Conservation (phyloP, 2,797 vertebrate species). For the Chlorospingus semifuscus region DNA sequence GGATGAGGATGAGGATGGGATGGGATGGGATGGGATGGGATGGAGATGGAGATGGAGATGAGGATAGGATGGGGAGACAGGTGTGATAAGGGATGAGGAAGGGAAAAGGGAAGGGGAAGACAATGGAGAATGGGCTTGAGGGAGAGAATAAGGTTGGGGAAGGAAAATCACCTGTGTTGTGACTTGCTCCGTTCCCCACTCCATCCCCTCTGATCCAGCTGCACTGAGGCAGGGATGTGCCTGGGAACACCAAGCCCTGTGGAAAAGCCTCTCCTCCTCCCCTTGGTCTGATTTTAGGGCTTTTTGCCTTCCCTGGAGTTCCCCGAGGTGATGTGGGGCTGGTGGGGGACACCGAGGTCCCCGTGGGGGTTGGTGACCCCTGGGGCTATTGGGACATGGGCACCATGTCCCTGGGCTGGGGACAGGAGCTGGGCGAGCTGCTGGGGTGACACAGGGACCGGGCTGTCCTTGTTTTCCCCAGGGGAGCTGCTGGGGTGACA, state of each 20-base stretch:
- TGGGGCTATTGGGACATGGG: accelerated
- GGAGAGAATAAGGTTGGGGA: no score
- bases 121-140: no score
- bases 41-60: background rate
- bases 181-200: background rate
- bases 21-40: no score
- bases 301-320: background rate
- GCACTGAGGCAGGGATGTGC: accelerated
- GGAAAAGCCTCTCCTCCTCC: background rate
- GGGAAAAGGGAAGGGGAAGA: background rate
- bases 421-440: accelerated
- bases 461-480: background rate
- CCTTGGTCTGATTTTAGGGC: accelerated
- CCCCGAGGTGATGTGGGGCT: background rate
- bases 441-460: background rate
- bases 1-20: no score
- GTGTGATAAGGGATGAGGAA: background rate
- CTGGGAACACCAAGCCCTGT: accelerated
- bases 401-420: accelerated
- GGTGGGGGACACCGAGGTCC: background rate
- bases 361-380: accelerated
- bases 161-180: accelerated
- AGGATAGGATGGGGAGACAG: background rate
- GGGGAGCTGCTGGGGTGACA: background rate
- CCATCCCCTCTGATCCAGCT: accelerated